These are phyloP conservation scores for Deroplatys truncata DNA, from an alignment of 2,888 invertebrate genomes.

Conservation along the genomic window DNA sequence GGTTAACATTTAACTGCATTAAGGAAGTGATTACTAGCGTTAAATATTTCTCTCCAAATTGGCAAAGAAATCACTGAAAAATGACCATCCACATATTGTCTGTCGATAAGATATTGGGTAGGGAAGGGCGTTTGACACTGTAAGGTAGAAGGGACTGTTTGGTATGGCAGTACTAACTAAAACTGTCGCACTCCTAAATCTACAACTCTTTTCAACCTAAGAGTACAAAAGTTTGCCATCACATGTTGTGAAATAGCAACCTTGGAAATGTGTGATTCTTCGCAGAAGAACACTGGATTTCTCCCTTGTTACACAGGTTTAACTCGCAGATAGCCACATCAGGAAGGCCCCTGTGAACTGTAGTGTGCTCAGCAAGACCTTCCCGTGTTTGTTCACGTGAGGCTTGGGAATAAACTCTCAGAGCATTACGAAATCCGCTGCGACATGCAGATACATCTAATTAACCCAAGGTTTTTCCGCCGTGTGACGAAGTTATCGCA, in stretches of 20 bases:
- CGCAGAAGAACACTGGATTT: background rate
- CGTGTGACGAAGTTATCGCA: background rate
- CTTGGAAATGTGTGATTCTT: background rate
- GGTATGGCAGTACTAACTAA: too few relatives aligned
- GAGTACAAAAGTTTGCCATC: too few relatives aligned
- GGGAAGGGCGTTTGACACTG: too few relatives aligned
- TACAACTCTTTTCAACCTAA: too few relatives aligned
- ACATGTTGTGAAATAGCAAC: background rate
- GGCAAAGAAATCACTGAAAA: too few relatives aligned
- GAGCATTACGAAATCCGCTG: background rate
- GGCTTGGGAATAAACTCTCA: background rate
- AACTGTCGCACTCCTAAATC: too few relatives aligned
- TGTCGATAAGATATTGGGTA: too few relatives aligned
- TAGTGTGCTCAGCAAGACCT: background rate
- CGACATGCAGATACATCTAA: background rate
- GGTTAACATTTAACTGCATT: too few relatives aligned
- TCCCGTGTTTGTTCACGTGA: background rate
- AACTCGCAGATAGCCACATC: background rate
- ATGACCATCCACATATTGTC: too few relatives aligned
- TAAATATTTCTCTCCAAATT: too few relatives aligned
- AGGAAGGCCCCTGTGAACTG: background rate
- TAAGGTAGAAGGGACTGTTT: too few relatives aligned
- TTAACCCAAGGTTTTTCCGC: background rate
- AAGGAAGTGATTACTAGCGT: too few relatives aligned
- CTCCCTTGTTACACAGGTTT: background rate